These are phyloP conservation scores for Clarias platycephalus DNA, from an alignment of 2,797 vertebrate genomes.

Conservation along the genomic window DNA sequence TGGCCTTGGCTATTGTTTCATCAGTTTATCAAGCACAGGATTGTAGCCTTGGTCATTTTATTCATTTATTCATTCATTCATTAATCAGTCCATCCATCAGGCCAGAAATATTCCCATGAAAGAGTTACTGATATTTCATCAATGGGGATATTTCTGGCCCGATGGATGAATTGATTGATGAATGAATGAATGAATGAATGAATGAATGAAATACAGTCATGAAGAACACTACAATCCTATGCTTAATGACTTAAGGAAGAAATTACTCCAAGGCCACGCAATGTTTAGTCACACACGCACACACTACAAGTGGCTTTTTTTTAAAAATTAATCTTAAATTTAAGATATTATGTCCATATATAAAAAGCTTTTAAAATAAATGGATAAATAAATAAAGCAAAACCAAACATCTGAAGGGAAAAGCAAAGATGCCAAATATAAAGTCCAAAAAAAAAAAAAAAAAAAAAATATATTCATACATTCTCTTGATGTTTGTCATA, in stretches of 20 bases:
- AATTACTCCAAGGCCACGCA: no score
- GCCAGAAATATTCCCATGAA: not conserved
- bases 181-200: no score
- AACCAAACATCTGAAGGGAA: not conserved
- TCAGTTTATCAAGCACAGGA: not conserved
- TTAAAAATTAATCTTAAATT: no score
- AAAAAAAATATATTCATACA: not conserved
- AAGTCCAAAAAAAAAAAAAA: not conserved
- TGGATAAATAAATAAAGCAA: not conserved
- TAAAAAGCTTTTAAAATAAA: not conserved
- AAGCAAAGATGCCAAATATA: not conserved
- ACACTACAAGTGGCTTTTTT: not conserved
- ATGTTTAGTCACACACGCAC: not conserved
- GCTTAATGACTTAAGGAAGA: no score
- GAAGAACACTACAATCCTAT: no score
- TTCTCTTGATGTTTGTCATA: not conserved
- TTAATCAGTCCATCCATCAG: not conserved
- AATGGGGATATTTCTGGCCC: no score
- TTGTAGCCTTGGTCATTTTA: not conserved
- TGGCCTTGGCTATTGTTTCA: constrained; percentile 11
- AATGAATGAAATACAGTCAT: no score
- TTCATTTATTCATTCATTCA: not conserved
- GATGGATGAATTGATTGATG: no score
- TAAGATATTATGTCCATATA: not conserved
- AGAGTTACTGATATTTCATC: not conserved